phyloP scores from a whole-genome alignment of 2,888 invertebrate genomes.

The Lasioglossum leucozonium region DNA sequence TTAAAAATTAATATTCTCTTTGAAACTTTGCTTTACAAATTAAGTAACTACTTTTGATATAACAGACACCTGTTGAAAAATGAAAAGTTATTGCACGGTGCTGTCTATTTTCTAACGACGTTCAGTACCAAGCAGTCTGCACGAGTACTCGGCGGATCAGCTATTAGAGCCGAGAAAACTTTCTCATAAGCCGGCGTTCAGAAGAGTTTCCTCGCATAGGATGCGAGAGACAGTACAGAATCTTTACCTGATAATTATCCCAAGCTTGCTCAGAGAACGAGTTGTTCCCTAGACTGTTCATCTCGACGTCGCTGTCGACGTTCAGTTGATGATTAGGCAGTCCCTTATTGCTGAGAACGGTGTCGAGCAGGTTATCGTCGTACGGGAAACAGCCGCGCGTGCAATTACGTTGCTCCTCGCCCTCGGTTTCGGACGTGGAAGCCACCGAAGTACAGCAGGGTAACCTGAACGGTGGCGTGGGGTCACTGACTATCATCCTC shows the following conservation, averaged over 20 bases:
- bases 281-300: constrained; percentile 86
- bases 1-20: neutral
- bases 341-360: constrained; percentile 74
- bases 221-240: neutral
- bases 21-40: neutral
- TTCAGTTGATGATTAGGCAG: constrained; percentile 73
- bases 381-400: constrained; percentile 68
- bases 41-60: neutral
- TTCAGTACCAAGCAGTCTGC: neutral
- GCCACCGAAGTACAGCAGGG: constrained; percentile 82
- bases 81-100: neutral
- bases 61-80: neutral
- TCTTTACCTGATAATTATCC: constrained; percentile 95
- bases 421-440: constrained; percentile 83
- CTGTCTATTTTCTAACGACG: neutral
- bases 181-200: neutral
- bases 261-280: constrained; percentile 96
- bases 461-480: constrained; percentile 86
- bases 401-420: constrained; percentile 74
- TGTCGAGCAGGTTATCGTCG: constrained; percentile 75
- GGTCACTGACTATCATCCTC: constrained; percentile 88
- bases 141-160: neutral
- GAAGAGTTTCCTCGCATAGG: neutral
- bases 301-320: constrained; percentile 89
- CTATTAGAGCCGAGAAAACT: neutral